phyloP scores from a whole-genome alignment of 2,888 invertebrate genomes.

The Drosophila parthenogenetica region DNA sequence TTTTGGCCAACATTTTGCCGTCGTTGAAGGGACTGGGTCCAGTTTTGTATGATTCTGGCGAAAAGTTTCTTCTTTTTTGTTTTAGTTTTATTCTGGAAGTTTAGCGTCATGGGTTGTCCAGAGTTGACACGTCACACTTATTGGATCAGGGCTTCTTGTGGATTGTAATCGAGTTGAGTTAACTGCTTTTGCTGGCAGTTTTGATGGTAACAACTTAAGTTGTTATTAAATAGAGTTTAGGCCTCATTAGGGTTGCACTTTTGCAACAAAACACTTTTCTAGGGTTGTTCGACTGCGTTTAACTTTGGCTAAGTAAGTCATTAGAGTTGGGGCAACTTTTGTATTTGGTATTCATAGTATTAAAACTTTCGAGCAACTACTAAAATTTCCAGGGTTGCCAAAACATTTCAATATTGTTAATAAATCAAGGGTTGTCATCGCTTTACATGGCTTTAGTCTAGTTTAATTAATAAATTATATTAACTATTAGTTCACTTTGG shows the following conservation, averaged over 20 bases:
- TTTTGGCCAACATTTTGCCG: conserved; percentile 32
- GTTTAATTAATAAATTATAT: too few species aligned
- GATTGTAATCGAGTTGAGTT: conserved; percentile 8
- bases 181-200: background rate
- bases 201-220: background rate
- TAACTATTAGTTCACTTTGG: too few species aligned
- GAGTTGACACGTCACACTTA: conserved; percentile 15
- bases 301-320: background rate
- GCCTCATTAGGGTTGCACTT: background rate
- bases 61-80: conserved; percentile 1
- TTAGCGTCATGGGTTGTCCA: conserved; percentile 3
- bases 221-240: background rate
- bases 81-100: background rate
- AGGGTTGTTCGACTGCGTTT: background rate
- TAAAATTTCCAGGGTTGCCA: conserved; percentile 1
- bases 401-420: background rate
- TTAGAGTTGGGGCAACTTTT: background rate
- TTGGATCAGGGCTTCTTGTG: conserved; percentile 8
- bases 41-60: conserved; percentile 5
- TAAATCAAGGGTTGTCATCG: too few species aligned
- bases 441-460: too few species aligned
- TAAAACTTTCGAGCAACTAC: too few species aligned
- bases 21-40: background rate
- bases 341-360: too few species aligned
- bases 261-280: background rate